phyloP scores from a whole-genome alignment of 2,797 vertebrate species.

The Betta splendens region DNA sequence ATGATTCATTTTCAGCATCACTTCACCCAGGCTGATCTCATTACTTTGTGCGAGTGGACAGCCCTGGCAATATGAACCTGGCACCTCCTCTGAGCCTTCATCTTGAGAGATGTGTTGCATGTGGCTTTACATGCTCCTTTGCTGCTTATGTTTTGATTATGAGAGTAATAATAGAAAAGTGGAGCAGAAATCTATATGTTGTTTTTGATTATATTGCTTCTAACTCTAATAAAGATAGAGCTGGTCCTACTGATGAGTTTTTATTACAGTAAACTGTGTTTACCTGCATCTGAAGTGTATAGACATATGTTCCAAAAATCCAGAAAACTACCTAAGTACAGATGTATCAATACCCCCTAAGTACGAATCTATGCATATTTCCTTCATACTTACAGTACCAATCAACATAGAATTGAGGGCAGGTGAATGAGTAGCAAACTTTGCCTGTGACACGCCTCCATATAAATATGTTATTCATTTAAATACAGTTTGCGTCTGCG shows the following conservation, averaged over 20 bases:
- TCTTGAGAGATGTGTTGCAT: constrained; percentile 38
- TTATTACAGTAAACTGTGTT: not conserved
- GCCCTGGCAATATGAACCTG: constrained; percentile 43
- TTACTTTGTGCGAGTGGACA: constrained; percentile 74
- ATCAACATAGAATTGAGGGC: too few species aligned
- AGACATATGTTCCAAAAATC: too few species aligned
- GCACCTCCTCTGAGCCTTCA: constrained; percentile 30
- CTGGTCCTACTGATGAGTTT: not conserved
- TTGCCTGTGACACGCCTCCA: too few species aligned
- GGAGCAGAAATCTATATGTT: constrained; percentile 33
- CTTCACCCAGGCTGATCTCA: constrained; percentile 79
- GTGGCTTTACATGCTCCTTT: constrained; percentile 43
- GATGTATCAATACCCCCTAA: too few species aligned
- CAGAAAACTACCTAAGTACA: too few species aligned
- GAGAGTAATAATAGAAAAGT: constrained; percentile 27
- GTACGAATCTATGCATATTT: too few species aligned
- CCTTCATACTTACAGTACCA: too few species aligned
- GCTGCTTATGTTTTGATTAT: constrained; percentile 52
- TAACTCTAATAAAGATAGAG: constrained; percentile 19
- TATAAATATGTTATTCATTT: too few species aligned
- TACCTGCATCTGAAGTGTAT: too few species aligned
- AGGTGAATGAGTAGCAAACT: too few species aligned
- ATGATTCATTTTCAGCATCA: constrained; percentile 81
- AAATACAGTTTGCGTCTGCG: too few species aligned
- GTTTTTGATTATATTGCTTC: constrained; percentile 21